Evolutionary conservation across 2,888 invertebrate genomes (phyloP).

Genomic region (Epiblema foenella): DNA sequence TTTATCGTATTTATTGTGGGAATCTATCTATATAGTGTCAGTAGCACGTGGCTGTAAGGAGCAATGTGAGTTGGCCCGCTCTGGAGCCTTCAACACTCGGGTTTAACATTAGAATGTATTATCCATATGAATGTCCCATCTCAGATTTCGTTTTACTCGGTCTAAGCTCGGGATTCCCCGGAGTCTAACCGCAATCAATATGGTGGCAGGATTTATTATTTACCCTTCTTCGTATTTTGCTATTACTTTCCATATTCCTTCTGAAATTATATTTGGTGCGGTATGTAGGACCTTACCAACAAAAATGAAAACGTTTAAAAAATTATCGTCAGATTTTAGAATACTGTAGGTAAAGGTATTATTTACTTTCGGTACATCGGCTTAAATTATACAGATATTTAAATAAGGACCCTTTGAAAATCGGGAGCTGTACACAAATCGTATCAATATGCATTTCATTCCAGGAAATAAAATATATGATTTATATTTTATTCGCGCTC

Average conservation of each 20-base stretch:
- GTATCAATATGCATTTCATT: too few relatives aligned
- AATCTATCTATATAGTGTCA: background rate
- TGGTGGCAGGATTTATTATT: constrained; percentile 32
- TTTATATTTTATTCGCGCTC: too few relatives aligned
- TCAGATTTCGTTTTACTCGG: constrained; percentile 31
- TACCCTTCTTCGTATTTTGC: constrained; percentile 18
- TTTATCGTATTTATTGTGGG: background rate
- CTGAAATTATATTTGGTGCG: background rate
- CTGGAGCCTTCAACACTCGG: constrained; percentile 7
- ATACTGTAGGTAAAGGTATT: background rate
- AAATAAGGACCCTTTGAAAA: too few relatives aligned
- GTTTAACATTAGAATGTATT: constrained; percentile 26
- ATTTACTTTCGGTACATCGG: too few relatives aligned
- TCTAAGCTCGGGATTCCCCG: constrained; percentile 32
- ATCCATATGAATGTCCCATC: constrained; percentile 31
- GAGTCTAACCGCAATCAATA: constrained; percentile 34
- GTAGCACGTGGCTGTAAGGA: background rate
- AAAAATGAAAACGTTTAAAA: background rate
- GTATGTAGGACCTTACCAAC: background rate
- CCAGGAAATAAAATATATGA: too few relatives aligned
- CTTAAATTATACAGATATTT: too few relatives aligned
- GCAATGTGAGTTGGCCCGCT: constrained; percentile 6
- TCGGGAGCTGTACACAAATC: too few relatives aligned
- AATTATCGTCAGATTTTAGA: background rate
- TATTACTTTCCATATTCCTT: constrained; percentile 14